A percentile compares a stretch with the other conserved stretches of the same genome.
phyloP scores from a whole-genome alignment of 2,888 invertebrate species.

The Nephrotoma guestfalica region DNA sequence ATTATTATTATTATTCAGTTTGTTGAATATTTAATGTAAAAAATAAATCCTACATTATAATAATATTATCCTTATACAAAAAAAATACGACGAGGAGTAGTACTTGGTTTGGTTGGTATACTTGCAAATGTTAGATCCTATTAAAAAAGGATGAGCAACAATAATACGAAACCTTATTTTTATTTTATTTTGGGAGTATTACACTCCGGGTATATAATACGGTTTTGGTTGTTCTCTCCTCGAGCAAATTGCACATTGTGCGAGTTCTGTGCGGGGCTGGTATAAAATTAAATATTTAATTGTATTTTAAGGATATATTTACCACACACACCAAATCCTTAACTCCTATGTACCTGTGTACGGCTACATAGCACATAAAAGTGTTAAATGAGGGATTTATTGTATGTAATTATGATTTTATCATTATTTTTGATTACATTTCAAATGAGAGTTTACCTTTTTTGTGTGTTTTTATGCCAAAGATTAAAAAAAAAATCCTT shows the following conservation, averaged over 20 bases:
- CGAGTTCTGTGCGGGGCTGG: not conserved
- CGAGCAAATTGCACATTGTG: not conserved
- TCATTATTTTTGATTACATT: not conserved
- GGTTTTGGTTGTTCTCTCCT: not conserved
- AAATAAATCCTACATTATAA: not conserved
- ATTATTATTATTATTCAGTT: not conserved
- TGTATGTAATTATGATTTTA: not conserved
- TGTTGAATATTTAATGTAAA: not conserved
- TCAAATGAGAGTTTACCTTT: not conserved
- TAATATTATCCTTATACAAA: not conserved
- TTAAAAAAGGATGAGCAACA: not conserved
- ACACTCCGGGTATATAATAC: not conserved
- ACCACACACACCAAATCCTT: not conserved
- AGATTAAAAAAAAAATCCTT: not conserved
- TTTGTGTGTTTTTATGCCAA: not conserved
- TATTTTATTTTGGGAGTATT: not conserved
- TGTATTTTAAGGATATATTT: not conserved
- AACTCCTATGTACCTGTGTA: not conserved
- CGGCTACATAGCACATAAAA: not conserved
- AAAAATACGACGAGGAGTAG: not conserved
- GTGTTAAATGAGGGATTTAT: not conserved
- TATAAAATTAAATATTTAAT: not conserved
- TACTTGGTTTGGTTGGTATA: too few relatives aligned
- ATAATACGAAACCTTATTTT: not conserved
- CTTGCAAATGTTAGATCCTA: not conserved